Evolutionary conservation across 2,113 vertebrate species (phyloP).

Genomic region (Erythrocercus mccallii): DNA sequence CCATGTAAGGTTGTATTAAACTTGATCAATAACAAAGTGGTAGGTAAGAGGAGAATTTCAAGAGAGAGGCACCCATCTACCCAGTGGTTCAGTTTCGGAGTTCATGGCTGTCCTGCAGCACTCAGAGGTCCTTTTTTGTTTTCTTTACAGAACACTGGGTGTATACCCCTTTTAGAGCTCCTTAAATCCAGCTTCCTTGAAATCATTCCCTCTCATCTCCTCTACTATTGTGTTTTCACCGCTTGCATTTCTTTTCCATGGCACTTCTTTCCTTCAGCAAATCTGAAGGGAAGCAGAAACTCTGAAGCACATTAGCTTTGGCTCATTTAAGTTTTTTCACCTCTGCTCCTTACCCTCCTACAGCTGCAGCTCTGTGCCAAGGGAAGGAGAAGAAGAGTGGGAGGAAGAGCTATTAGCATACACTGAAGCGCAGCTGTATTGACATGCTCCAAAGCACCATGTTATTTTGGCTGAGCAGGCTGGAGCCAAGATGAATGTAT

Average conservation of each 20-base stretch:
- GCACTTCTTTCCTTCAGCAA: neutral
- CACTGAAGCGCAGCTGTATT: neutral
- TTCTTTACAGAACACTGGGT: neutral
- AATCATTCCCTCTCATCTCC: neutral
- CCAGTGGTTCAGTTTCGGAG: neutral
- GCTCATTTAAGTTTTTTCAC: slow-evolving; percentile 34
- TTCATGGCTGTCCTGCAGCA: neutral
- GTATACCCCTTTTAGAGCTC: neutral
- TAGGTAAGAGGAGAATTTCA: neutral
- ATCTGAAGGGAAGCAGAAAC: neutral
- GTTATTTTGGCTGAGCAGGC: neutral
- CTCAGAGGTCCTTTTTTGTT: neutral
- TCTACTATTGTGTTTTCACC: neutral
- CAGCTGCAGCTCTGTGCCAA: neutral
- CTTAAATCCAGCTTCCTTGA: neutral
- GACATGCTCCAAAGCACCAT: neutral
- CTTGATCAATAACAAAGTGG: neutral
- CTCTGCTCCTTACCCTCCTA: slow-evolving; percentile 18
- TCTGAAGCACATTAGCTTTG: slow-evolving; percentile 7
- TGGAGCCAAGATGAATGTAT: neutral
- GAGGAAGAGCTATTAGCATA: slow-evolving; percentile 9
- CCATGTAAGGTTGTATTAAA: neutral
- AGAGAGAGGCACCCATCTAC: neutral
- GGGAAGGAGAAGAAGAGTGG: neutral
- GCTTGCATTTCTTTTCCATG: neutral